These are phyloP conservation scores for Varecia variegata DNA, from an alignment of 2,797 vertebrate genomes.

Conservation along the genomic window DNA sequence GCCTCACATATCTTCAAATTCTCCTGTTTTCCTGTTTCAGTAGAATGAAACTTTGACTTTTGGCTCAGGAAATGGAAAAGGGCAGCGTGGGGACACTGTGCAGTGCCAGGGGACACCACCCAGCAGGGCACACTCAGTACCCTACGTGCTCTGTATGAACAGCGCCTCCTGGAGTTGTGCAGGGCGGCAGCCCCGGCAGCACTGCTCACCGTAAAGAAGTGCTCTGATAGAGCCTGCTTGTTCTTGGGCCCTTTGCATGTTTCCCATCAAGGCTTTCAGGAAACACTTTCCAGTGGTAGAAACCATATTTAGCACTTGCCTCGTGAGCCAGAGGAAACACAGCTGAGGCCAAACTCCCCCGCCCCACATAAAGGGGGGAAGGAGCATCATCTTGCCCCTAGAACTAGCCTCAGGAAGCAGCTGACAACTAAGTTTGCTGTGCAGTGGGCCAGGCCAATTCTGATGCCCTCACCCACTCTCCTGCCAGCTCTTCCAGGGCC, in stretches of 20 bases:
- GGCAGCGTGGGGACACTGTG: not conserved
- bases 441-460: not conserved
- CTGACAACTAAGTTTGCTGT: not conserved
- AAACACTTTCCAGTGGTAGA: not conserved
- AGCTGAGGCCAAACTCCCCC: not conserved
- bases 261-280: not conserved
- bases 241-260: not conserved
- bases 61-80: not conserved
- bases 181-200: not conserved
- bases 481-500: not conserved
- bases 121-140: fast-evolving
- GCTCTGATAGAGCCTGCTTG: not conserved
- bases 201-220: not conserved
- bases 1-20: not conserved
- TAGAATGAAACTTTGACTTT: not conserved
- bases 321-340: not conserved
- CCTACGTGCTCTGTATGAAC: fast-evolving
- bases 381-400: not conserved
- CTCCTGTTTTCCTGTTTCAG: not conserved
- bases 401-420: not conserved
- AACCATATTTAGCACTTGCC: not conserved
- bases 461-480: no score
- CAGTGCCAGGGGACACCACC: not conserved
- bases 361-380: not conserved
- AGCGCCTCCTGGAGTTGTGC: no score